Evolutionary conservation across 2,888 invertebrate species (phyloP).

Genomic region (Anagyrus pseudococci): DNA sequence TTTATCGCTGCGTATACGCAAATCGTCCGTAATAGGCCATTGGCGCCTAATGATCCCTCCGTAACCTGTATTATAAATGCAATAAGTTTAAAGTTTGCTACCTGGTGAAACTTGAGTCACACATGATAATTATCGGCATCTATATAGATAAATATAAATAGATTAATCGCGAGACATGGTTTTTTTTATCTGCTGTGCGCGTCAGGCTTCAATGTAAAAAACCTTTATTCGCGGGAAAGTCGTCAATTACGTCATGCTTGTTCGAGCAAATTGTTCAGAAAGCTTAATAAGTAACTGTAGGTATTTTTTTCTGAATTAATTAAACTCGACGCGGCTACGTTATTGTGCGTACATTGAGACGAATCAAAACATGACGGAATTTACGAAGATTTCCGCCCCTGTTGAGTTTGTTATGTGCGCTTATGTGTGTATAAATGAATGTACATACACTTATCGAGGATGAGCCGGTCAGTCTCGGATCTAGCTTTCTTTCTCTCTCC

Average conservation of each 20-base stretch:
- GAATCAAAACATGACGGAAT: neutral
- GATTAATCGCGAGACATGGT: constrained; percentile 3
- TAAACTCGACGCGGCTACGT: no score
- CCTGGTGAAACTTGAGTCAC: constrained; percentile 26
- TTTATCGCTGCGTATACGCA: no score
- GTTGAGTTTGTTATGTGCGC: no score
- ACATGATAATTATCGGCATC: constrained; percentile 15
- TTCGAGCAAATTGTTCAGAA: no score
- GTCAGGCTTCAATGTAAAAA: neutral
- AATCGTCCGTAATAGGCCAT: no score
- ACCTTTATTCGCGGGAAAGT: constrained; percentile 1
- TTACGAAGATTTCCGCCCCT: neutral
- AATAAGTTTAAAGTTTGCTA: constrained; percentile 20
- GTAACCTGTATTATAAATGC: constrained; percentile 16
- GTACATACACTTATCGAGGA: constrained; percentile 10
- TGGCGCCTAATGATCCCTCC: no score
- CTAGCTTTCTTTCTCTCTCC: neutral
- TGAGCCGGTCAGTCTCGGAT: constrained; percentile 46
- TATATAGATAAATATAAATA: neutral
- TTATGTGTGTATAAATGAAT: constrained; percentile 8
- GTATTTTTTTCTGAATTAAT: no score
- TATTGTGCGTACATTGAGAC: neutral
- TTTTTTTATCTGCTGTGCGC: constrained; percentile 4
- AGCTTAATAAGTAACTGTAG: no score
- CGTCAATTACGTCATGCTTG: constrained; percentile 32